Percentiles rank a stretch among this genome's conserved stretches.
These are phyloP conservation scores for Castor canadensis DNA, from an alignment of 2,113 vertebrate species.

Conservation along the genomic window DNA sequence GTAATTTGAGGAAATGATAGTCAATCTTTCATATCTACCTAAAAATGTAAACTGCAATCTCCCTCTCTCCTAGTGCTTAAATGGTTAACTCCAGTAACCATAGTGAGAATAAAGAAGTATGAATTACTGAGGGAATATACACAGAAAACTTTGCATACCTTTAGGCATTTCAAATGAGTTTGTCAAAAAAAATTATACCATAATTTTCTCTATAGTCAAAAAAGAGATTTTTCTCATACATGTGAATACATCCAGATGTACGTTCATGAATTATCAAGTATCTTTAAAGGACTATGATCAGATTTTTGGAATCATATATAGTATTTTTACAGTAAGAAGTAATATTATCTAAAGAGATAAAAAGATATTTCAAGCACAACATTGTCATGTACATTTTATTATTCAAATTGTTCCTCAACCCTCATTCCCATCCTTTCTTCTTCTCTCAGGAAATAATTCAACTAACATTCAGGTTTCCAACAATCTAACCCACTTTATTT, in stretches of 20 bases:
- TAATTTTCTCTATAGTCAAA: background rate
- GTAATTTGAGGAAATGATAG: background rate
- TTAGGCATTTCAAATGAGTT: background rate
- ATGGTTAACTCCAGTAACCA: background rate
- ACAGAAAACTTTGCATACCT: background rate
- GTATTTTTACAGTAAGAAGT: background rate
- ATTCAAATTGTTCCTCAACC: background rate
- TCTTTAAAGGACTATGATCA: background rate
- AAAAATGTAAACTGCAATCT: background rate
- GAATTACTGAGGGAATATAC: background rate
- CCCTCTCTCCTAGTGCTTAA: background rate
- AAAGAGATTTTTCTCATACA: background rate
- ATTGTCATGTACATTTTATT: background rate
- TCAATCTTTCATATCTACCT: background rate
- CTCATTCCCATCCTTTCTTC: background rate
- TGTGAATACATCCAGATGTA: too few relatives aligned
- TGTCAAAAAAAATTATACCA: background rate
- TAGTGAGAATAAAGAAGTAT: background rate
- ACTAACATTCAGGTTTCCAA: background rate
- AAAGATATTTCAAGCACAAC: background rate
- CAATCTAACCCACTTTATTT: background rate
- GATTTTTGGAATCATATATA: background rate
- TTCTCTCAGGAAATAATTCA: background rate
- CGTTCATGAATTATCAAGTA: conserved; percentile 22
- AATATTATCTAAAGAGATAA: background rate